A percentile compares a stretch with the other conserved stretches of the same genome.
Conservation (phyloP, 2,888 invertebrate genomes). For the Brenthis hecate region DNA sequence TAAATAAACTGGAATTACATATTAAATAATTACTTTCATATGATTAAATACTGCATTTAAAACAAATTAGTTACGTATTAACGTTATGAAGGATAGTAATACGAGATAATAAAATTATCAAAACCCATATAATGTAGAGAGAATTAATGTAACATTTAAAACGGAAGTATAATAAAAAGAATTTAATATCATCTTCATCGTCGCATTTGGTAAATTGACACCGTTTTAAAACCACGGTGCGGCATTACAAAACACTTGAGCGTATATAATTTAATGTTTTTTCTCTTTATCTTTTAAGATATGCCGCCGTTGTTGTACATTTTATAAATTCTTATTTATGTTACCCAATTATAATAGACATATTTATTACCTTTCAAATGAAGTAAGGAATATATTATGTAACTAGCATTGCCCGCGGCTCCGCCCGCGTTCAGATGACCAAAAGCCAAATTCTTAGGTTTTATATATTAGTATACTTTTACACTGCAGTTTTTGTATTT, state of each 20-base stretch:
- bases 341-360: constrained; percentile 2
- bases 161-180: constrained; percentile 25
- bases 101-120: background rate
- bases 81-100: background rate
- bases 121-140: constrained; percentile 3
- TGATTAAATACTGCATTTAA: no score
- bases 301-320: constrained; percentile 5
- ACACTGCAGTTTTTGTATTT: no score
- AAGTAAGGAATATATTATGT: no score
- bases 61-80: background rate
- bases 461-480: no score
- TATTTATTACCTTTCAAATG: no score
- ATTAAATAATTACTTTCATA: no score
- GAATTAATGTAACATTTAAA: background rate
- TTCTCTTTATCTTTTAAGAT: constrained; percentile 17
- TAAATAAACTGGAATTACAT: no score
- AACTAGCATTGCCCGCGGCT: no score
- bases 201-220: constrained; percentile 29
- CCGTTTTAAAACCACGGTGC: constrained; percentile 24
- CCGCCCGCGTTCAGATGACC: no score
- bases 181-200: constrained; percentile 22
- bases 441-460: no score
- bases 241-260: constrained; percentile 24
- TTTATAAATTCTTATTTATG: constrained; percentile 11
- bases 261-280: constrained; percentile 26